Evolutionary conservation across 1,140 invertebrate species (phyloP).

Genomic region (Teleopsis dalmanni): DNA sequence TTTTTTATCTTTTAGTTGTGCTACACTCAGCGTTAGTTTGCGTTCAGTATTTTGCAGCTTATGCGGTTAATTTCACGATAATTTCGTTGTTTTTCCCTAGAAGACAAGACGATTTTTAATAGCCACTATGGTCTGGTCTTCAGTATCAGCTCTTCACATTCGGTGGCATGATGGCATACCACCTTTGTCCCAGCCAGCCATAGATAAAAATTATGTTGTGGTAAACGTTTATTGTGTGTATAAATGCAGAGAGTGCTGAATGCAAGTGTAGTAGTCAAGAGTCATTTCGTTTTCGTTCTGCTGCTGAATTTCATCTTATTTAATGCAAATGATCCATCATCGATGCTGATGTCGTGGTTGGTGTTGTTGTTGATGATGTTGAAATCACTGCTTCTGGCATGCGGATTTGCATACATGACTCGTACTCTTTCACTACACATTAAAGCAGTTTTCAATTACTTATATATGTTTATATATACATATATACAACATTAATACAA

Average conservation of each 20-base stretch:
- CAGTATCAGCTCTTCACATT: no score
- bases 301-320: slow-evolving; percentile 43
- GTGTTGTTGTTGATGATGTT: slow-evolving; percentile 13
- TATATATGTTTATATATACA: background rate
- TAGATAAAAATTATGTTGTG: no score
- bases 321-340: slow-evolving; percentile 42
- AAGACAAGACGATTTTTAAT: no score
- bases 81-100: no score
- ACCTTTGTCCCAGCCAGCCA: no score
- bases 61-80: slow-evolving; percentile 1
- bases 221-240: no score
- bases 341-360: slow-evolving; percentile 7
- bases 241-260: no score
- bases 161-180: no score
- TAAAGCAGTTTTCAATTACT: background rate
- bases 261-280: slow-evolving; percentile 6
- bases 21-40: background rate
- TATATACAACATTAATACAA: background rate
- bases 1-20: background rate
- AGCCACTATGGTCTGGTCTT: no score
- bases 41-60: background rate
- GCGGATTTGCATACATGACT: background rate
- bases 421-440: background rate
- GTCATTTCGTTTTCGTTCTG: slow-evolving; percentile 13
- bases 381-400: slow-evolving; percentile 3